These are phyloP conservation scores for Plebejus anna DNA, from an alignment of 2,888 invertebrate species.

Conservation along the genomic window DNA sequence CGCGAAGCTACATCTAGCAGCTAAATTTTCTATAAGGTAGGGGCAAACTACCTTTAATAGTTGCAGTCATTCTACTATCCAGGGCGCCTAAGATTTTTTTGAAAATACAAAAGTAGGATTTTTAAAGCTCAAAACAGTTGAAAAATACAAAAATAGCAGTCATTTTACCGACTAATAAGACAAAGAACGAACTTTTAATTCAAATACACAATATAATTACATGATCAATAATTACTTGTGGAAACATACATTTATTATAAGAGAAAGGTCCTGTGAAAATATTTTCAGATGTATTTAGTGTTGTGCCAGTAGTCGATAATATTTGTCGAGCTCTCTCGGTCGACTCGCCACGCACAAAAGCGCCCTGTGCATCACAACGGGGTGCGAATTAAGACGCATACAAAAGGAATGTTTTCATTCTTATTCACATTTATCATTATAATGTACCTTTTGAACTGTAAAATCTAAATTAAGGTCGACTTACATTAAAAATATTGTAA, in stretches of 20 bases:
- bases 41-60: no score
- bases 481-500: neutral
- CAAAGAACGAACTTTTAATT: no score
- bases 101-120: no score
- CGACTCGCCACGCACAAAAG: constrained; percentile 37
- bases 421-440: constrained; percentile 14
- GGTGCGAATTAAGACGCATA: constrained; percentile 41
- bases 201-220: no score
- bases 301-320: constrained; percentile 1
- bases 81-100: no score
- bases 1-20: no score
- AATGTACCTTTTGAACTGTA: neutral
- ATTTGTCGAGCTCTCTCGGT: constrained; percentile 17
- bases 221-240: no score
- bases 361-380: constrained; percentile 36
- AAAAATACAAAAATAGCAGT: no score
- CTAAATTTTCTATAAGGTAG: no score
- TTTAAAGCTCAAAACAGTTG: no score
- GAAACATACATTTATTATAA: neutral
- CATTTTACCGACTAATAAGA: no score
- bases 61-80: no score
- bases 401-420: constrained; percentile 16
- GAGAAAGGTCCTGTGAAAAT: neutral
- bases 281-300: neutral
- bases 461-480: neutral